These are phyloP conservation scores for Serilophus lunatus DNA, from an alignment of 2,113 vertebrate genomes.

Conservation along the genomic window DNA sequence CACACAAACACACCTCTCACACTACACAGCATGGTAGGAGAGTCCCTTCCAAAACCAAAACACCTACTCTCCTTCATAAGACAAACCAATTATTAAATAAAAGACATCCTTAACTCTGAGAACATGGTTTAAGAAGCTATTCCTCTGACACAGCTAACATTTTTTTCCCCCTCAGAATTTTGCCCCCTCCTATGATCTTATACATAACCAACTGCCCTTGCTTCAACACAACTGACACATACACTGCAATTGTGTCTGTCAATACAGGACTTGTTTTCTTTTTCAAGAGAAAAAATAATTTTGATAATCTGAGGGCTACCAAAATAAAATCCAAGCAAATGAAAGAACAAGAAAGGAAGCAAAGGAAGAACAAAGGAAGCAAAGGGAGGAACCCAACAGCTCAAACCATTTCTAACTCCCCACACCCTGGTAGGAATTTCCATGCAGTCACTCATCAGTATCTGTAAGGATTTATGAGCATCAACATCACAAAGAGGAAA, in stretches of 20 bases:
- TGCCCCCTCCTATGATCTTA: not conserved
- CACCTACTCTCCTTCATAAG: not conserved
- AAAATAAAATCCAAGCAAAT: not conserved
- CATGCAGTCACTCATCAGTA: not conserved
- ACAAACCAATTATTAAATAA: not conserved
- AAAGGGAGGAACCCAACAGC: not conserved
- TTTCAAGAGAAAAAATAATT: not conserved
- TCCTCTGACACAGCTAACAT: not conserved
- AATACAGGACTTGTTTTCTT: not conserved
- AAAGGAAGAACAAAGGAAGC: not conserved
- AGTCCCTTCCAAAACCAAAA: not conserved
- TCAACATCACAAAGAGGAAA: not conserved
- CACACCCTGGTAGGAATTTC: not conserved
- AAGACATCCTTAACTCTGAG: not conserved
- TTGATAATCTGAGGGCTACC: not conserved
- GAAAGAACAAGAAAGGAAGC: not conserved
- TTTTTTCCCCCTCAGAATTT: not conserved
- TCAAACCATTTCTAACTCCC: not conserved
- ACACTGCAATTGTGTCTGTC: not conserved
- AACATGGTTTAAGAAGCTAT: not conserved
- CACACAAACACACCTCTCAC: not conserved
- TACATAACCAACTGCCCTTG: not conserved
- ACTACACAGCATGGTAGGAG: not conserved
- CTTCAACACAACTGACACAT: not conserved
- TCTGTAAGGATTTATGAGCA: not conserved